Evolutionary conservation across 2,888 invertebrate species (phyloP).

Genomic region (Spilarctia lutea): DNA sequence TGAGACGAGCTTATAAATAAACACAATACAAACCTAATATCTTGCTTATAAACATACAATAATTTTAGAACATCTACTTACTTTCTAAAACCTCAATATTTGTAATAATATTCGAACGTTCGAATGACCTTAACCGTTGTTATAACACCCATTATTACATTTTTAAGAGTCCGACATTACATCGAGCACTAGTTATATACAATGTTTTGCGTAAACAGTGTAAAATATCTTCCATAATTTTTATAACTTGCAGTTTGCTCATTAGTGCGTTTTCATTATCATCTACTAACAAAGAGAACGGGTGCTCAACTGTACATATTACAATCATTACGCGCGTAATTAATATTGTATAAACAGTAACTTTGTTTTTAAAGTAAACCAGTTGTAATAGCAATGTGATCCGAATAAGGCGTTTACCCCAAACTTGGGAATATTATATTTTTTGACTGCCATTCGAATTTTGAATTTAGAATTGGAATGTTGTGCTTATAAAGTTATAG

Average conservation of each 20-base stretch:
- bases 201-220: slow-evolving; percentile 17
- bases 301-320: slow-evolving; percentile 28
- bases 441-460: slow-evolving; percentile 19
- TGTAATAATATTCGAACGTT: slow-evolving; percentile 10
- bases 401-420: slow-evolving; percentile 16
- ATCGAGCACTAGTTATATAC: slow-evolving; percentile 8
- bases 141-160: slow-evolving; percentile 9
- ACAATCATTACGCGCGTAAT: slow-evolving; percentile 45
- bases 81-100: slow-evolving; percentile 11
- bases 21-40: background rate
- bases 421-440: slow-evolving; percentile 5
- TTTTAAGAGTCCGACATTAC: slow-evolving; percentile 6
- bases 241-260: slow-evolving; percentile 27
- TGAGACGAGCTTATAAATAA: background rate
- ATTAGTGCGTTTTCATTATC: slow-evolving; percentile 34
- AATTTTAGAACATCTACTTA: background rate
- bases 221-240: slow-evolving; percentile 17
- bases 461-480: slow-evolving; percentile 10
- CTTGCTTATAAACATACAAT: background rate
- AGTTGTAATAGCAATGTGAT: slow-evolving; percentile 39
- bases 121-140: slow-evolving; percentile 18
- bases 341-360: slow-evolving; percentile 20
- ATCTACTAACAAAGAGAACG: slow-evolving; percentile 32
- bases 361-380: slow-evolving; percentile 4
- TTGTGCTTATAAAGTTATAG: slow-evolving; percentile 12